Evolutionary conservation across 2,888 invertebrate genomes (phyloP).

Genomic region (Ectobius pallidus): DNA sequence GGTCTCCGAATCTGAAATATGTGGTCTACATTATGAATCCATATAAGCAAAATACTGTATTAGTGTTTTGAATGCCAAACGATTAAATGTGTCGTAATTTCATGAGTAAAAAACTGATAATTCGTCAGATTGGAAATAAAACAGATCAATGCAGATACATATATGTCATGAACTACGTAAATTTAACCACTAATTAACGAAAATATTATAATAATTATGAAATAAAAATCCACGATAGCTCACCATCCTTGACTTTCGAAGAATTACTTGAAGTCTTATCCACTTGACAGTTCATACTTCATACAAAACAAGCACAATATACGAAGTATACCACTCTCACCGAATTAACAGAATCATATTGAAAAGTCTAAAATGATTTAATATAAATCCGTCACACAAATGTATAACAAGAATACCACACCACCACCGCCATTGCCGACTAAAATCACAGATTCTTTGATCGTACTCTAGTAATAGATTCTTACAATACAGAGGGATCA

Average conservation of each 20-base stretch:
- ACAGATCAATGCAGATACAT: too few relatives aligned
- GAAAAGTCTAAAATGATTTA: slow-evolving; percentile 31
- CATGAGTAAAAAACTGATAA: too few relatives aligned
- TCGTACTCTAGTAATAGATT: not conserved
- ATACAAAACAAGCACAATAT: slow-evolving; percentile 53
- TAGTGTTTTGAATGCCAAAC: too few relatives aligned
- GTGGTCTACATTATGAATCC: too few relatives aligned
- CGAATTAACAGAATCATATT: slow-evolving; percentile 63
- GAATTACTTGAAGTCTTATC: slow-evolving; percentile 49
- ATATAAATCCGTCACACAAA: slow-evolving; percentile 28
- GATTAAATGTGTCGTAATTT: too few relatives aligned
- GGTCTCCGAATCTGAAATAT: too few relatives aligned
- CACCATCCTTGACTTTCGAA: slow-evolving; percentile 50
- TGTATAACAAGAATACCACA: slow-evolving; percentile 4
- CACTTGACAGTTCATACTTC: slow-evolving; percentile 50
- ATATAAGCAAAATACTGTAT: too few relatives aligned
- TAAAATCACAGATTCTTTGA: slow-evolving; percentile 28
- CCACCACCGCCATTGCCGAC: slow-evolving; percentile 38
- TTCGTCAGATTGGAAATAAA: too few relatives aligned
- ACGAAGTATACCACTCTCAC: slow-evolving; percentile 62
- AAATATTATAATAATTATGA: too few relatives aligned
- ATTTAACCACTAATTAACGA: too few relatives aligned
- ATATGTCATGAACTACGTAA: too few relatives aligned
- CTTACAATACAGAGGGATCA: not conserved
- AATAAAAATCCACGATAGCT: slow-evolving; percentile 38